Base-by-base conservation (phyloP, 2,888 invertebrate genomes). In the Teinopalpus imperialis region DNA sequence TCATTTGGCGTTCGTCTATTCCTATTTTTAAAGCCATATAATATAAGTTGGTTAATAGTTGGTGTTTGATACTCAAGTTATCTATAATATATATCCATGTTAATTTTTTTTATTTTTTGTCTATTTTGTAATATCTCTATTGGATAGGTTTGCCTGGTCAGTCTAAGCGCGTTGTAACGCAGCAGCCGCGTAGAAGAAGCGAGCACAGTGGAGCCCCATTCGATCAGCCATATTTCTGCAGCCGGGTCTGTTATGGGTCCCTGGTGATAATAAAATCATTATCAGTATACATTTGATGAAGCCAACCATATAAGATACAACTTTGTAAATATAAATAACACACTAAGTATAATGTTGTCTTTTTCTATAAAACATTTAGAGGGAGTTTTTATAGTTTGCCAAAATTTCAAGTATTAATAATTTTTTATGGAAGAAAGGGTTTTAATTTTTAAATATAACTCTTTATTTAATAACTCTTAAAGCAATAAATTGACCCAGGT, bases 231-330 rank as follows among this genome's bases (percentile, higher is more conserved):
- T 24, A 8, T 21, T 24, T 21, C 21, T 32, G 35, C 37, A 31
- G 48, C 41, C 43, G 42, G 20, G 29, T 41, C 14, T 37, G 57
- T 63, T 64, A 69, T 60, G 62, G 51, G 51, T 70, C 67, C 63
- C 70, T 69, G 63, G 1, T n/a, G 27, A 27, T 36, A 39, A 54
- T 6, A 16, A 2, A n/a, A 24, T 40, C 3, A 3, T 14, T 30
- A 3, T 14, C 23, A 23, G n/a, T n/a, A n/a, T n/a, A n/a, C n/a
- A n/a, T n/a, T n/a, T n/a, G n/a, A n/a, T n/a, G n/a, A n/a, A n/a
- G n/a, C n/a, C n/a, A n/a, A n/a, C n/a, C n/a, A n/a, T n/a, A n/a
- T n/a, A n/a, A n/a, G n/a, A n/a, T n/a, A n/a, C n/a, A n/a, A n/a
- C n/a, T n/a, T n/a, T n/a, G n/a, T n/a, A n/a, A n/a, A n/a, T n/a